Base-by-base conservation (phyloP, 2,113 vertebrate species). In the Anthoscopus minutus region DNA sequence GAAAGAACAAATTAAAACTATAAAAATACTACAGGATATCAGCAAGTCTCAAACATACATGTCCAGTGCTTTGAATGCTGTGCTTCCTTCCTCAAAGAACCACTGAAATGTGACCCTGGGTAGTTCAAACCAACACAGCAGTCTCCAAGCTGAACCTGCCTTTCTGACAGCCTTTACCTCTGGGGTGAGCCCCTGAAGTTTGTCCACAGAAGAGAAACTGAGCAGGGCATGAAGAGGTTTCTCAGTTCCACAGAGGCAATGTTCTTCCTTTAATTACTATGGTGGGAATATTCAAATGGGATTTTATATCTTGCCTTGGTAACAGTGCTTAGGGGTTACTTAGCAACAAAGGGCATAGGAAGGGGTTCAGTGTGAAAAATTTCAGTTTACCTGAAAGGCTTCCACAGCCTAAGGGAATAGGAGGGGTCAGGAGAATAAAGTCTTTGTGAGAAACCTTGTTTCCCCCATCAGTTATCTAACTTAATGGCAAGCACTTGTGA, bases 61-160 rank as follows among this genome's bases (percentile, higher is more conserved):
- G 22, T 64, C 48, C 17, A 81, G 71, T 80, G 57, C 85, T 94
- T 27, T 84, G 57, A 89, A 86, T 53, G 89, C 40, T 79, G 56
- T 51, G 67, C 58, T 42, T n/a, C 30, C 35, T 74, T 90, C 87
- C 57, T 38, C 73, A 65, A 66, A 78, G 50, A 89, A 9, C 47
- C 56, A 67, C 23, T 11, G 27, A 61, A 50, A 15, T 13, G 57
- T 86, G 83, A 84, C 50, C 60, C 79, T 89, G 94, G 95, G 88
- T 51, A 97, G 94, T 96, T 97, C 96, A 97, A 97, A 97, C 91
- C 97, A 98, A 97, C 82, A 81, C 44, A 44, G 67, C 2, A 44
- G 74, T 2, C 40, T 70, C 53, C 31, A 48, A 48, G 40, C 22
- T 45, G 62, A 85, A 22, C 21, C 6, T 69, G 66, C 38, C 30